Base-by-base conservation (phyloP, 2,113 vertebrate species). In the Rallus limicola region DNA sequence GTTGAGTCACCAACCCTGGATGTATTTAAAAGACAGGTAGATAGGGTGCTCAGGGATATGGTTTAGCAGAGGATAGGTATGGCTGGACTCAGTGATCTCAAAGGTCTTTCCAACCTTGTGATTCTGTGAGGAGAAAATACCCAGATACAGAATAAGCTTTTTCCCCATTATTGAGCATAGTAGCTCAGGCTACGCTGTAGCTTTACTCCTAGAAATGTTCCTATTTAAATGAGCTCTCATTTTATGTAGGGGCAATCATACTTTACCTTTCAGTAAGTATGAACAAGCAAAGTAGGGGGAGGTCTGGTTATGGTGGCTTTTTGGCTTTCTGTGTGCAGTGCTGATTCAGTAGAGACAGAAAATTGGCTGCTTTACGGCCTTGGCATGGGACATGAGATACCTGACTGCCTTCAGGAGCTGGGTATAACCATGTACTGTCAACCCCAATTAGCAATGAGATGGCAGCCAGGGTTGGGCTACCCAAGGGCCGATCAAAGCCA, bases 271-370 rank as follows among this genome's bases (percentile, higher is more conserved):
- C 50, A 52, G 4, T 14, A 42, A 63, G 31, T 24, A 7, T 26
- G 14, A 44, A n/a, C 44, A 58, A 75, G 8, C 24, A 44, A 46
- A 52, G 24, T 0, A 1, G 3, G 24, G 8, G 3, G 4, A 16
- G 29, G 26, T 58, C 17, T 53, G 50, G 11, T 10, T 64, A 81
- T 24, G 20, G 17, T 59, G 56, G 19, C 6, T n/a, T 38, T 81
- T 59, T 53, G 18, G 9, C 42, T 72, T 56, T 50, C 48, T 76
- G 19, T 21, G 16, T 5, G 3, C 33, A 14, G 31, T 0, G 0
- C 40, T 83, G 24, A 19, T 31, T 58, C 52, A 21, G 21, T 7
- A 19, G 23, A 81, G 10, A 6, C 9, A 23, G 25, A 52, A 68
- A 68, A 79, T n/a, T 3, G 9, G 29, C 31, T 5, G 9, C 11